A percentile compares a stretch with the other conserved stretches of the same genome.
phyloP scores from a whole-genome alignment of 2,113 vertebrate species.

The Cervus canadensis region DNA sequence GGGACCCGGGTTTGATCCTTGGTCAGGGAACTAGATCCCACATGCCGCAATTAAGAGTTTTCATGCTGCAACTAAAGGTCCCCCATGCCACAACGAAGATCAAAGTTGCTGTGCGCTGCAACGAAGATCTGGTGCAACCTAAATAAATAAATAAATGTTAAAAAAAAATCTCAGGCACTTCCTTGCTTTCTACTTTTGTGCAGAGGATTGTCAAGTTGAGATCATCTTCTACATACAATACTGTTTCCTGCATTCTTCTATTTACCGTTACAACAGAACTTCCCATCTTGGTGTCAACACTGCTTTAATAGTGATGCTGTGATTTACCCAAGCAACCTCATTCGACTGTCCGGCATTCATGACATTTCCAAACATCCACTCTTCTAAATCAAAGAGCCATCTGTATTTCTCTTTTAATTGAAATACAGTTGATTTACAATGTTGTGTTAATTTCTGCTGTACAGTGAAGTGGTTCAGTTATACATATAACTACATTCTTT shows the following conservation, averaged over 20 bases:
- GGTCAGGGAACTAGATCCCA: background rate
- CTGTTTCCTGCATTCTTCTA: background rate
- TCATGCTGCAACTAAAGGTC: background rate
- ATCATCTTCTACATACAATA: background rate
- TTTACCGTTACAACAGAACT: background rate
- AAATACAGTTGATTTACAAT: background rate
- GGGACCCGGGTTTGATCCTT: background rate
- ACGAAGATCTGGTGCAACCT: background rate
- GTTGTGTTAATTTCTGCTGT: background rate
- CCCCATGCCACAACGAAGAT: background rate
- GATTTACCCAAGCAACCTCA: background rate
- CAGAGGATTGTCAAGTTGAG: background rate
- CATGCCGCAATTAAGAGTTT: background rate
- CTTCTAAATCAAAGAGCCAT: background rate
- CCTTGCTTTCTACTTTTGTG: background rate
- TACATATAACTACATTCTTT: background rate
- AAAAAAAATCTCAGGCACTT: background rate
- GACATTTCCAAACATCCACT: background rate
- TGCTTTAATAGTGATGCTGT: background rate
- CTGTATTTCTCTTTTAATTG: background rate
- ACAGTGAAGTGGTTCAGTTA: background rate
- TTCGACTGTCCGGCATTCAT: rapidly evolving
- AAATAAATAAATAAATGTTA: background rate
- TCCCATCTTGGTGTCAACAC: too few relatives aligned
- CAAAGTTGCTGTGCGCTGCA: background rate